Evolutionary conservation across 2,797 vertebrate species (phyloP).

Genomic region (Sebastes umbrosus): DNA sequence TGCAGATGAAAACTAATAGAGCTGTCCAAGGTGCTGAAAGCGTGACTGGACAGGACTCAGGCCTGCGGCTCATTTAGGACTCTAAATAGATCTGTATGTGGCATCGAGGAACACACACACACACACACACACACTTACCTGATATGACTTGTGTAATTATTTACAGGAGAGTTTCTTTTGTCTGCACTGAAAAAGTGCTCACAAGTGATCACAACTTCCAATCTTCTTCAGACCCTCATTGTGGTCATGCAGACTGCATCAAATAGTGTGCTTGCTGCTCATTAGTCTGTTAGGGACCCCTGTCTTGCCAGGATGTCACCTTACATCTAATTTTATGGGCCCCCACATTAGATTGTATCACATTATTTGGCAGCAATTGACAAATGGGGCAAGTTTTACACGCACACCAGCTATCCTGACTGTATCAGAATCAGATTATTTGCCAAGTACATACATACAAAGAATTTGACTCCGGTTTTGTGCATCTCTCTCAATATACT

Average conservation of each 20-base stretch:
- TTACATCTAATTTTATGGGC: neutral
- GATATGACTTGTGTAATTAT: neutral
- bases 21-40: slow-evolving; percentile 71
- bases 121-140: neutral
- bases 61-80: slow-evolving; percentile 1
- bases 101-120: neutral
- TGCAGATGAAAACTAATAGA: slow-evolving; percentile 17
- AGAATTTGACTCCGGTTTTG: too few relatives aligned
- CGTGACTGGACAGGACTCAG: neutral
- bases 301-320: neutral
- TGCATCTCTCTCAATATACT: too few relatives aligned
- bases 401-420: neutral
- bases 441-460: too few relatives aligned
- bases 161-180: neutral
- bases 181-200: neutral
- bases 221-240: neutral
- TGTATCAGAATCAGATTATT: neutral
- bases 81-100: slow-evolving; percentile 2
- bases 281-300: neutral
- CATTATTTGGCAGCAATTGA: neutral
- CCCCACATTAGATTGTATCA: neutral
- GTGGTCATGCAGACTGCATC: neutral
- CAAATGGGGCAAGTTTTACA: too few relatives aligned
- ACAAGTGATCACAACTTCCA: neutral
- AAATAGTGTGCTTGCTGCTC: neutral